Percentiles rank a stretch among this genome's conserved stretches.
Evolutionary conservation across 2,888 invertebrate species (phyloP).

Genomic region (Diaperis boleti): DNA sequence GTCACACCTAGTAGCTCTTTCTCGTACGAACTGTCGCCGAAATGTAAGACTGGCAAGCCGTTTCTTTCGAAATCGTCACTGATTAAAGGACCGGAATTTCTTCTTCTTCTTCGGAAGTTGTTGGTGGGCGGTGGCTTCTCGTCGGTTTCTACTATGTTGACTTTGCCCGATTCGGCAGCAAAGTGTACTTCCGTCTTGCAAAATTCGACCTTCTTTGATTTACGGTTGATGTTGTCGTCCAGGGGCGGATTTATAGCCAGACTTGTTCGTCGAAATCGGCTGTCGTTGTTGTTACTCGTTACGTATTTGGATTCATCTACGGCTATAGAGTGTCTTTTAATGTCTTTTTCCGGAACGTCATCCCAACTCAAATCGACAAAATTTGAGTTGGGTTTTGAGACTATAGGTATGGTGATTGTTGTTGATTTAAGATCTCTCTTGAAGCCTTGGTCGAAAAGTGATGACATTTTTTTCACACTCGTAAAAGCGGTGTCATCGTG

Average conservation of each 20-base stretch:
- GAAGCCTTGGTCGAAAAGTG: slow-evolving; percentile 49
- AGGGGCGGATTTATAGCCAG: slow-evolving; percentile 58
- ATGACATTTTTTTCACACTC: slow-evolving; percentile 36
- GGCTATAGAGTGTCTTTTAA: slow-evolving; percentile 71
- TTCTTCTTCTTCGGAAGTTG: slow-evolving; percentile 79
- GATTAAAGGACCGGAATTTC: slow-evolving; percentile 66
- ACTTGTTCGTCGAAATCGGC: slow-evolving; percentile 57
- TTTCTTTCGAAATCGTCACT: slow-evolving; percentile 63
- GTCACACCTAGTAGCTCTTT: slow-evolving; percentile 63
- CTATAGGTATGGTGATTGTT: slow-evolving; percentile 63
- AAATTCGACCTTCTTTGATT: slow-evolving; percentile 83
- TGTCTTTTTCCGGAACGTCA: slow-evolving; percentile 54
- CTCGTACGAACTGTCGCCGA: slow-evolving; percentile 71
- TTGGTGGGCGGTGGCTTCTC: slow-evolving; percentile 88
- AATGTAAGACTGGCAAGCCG: slow-evolving; percentile 73
- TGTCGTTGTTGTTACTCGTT: slow-evolving; percentile 54
- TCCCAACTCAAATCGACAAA: slow-evolving; percentile 53
- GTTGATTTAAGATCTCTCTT: slow-evolving; percentile 58
- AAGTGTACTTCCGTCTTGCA: slow-evolving; percentile 92
- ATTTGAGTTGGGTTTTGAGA: slow-evolving; percentile 53
- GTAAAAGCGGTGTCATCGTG: slow-evolving; percentile 23
- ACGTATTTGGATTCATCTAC: slow-evolving; percentile 71
- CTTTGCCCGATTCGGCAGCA: slow-evolving; percentile 85
- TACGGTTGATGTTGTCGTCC: slow-evolving; percentile 64
- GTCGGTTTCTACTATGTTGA: slow-evolving; percentile 89